phyloP scores from a whole-genome alignment of 2,113 vertebrate species.

The Xiphorhynchus elegans region DNA sequence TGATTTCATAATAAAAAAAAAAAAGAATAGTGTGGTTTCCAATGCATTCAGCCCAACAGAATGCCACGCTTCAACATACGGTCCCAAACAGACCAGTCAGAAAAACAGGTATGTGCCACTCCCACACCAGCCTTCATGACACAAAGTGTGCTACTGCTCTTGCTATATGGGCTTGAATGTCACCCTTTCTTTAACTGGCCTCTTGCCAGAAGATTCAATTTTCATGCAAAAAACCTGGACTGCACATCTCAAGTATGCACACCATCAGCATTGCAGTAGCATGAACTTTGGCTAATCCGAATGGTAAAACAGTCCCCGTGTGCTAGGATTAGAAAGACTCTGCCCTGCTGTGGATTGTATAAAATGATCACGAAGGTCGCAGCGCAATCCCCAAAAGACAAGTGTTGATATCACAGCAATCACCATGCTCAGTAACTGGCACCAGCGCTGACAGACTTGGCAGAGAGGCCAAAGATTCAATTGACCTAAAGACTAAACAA shows the following conservation, averaged over 20 bases:
- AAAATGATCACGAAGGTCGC: neutral
- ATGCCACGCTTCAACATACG: neutral
- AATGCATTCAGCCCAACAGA: fast-evolving
- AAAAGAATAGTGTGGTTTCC: neutral
- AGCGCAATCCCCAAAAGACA: neutral
- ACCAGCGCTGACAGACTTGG: neutral
- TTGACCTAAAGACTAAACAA: slow-evolving; percentile 33
- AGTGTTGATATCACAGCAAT: neutral
- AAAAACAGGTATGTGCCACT: neutral
- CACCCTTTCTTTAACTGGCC: neutral
- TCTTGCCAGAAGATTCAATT: neutral
- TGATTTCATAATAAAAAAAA: neutral
- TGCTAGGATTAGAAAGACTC: neutral
- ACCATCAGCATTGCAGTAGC: neutral
- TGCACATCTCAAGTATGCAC: neutral
- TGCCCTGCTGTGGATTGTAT: neutral
- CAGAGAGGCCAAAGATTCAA: slow-evolving; percentile 18
- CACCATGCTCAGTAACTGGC: neutral
- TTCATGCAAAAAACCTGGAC: neutral
- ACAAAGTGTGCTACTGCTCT: neutral
- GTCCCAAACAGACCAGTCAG: neutral
- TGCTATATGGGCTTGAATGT: fast-evolving
- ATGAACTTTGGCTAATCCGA: neutral
- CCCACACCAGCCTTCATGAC: fast-evolving
- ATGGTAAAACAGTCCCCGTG: neutral